These are phyloP conservation scores for Agrilus biguttatus DNA, from an alignment of 2,888 invertebrate species.

Conservation along the genomic window DNA sequence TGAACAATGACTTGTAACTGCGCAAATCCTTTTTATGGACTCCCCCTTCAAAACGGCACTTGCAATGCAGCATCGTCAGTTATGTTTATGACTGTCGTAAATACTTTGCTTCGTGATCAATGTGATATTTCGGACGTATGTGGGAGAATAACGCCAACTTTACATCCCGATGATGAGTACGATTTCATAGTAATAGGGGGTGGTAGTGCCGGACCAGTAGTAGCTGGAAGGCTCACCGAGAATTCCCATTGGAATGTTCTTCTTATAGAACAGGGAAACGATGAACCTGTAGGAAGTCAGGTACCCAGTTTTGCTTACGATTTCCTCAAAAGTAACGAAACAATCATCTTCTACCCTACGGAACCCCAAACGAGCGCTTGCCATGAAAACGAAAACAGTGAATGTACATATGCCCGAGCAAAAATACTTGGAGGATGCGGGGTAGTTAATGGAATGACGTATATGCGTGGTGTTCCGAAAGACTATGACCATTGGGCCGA, in stretches of 20 bases:
- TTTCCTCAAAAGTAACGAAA: slow-evolving; percentile 37
- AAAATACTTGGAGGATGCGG: slow-evolving; percentile 47
- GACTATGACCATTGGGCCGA: slow-evolving; percentile 58
- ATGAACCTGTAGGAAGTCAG: slow-evolving; percentile 38
- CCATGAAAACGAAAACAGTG: slow-evolving; percentile 27
- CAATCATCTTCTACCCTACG: slow-evolving; percentile 46
- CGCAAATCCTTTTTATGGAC: too few relatives aligned
- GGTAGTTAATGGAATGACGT: slow-evolving; percentile 62
- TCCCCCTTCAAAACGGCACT: too few relatives aligned
- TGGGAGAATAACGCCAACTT: too few relatives aligned
- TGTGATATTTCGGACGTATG: too few relatives aligned
- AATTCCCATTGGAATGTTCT: slow-evolving; percentile 25
- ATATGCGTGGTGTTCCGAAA: slow-evolving; percentile 49
- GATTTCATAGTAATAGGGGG: too few relatives aligned
- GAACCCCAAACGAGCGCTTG: slow-evolving; percentile 41
- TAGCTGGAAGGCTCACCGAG: too few relatives aligned
- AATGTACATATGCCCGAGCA: slow-evolving; percentile 46
- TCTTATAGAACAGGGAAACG: slow-evolving; percentile 46
- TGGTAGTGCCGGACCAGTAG: too few relatives aligned
- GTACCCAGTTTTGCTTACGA: slow-evolving; percentile 44
- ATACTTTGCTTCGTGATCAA: too few relatives aligned
- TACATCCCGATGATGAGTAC: too few relatives aligned
- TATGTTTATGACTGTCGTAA: too few relatives aligned
- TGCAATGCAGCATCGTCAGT: background rate
- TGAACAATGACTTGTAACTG: background rate